Evolutionary conservation across 2,888 invertebrate genomes (phyloP), one percentile per base, ranked within the genome.

Genomic region (Drosophila kokeensis): DNA sequence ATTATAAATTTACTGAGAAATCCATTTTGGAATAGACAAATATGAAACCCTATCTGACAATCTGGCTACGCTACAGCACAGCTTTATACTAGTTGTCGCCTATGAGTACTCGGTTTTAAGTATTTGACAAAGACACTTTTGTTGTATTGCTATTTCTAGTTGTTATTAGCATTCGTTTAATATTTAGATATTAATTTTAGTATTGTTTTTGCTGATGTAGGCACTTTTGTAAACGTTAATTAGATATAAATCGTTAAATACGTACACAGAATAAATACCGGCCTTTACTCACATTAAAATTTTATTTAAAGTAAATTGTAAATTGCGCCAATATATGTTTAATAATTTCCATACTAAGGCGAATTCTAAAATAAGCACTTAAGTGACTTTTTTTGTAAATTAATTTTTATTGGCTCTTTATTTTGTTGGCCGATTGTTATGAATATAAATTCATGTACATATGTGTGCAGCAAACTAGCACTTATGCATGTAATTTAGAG

Each of bases 171-270:
- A 69, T 54, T 53, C 52, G 27, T 63, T 58, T 48, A 72, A 52
- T 70, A 8, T 59, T 50, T 53, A 54, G 67, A 42, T 63, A 61
- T 57, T 48, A 27, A 67, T 36, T 60, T 54, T 66, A 65, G 54
- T 67, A 53, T 73, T 69, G 53, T 76, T 68, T 34, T 67, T 54
- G 62, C 75, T 60, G 65, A 71, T 80, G 54, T 84, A 85, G 89
- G 88, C 90, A 87, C 87, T 87, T 84, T 75, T 64, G 74, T 77
- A 79, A 81, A 75, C 59, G 61, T 57, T 61, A 66, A 49, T 77
- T 52, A 58, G 45, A 65, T 67, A 63, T 62, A 67, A 52, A 55
- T 45, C 55, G 36, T 63, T 60, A 57, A 55, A 79, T 69, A 80
- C 50, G 63, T 68, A 70, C 58, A 75, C 63, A 50, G 32, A 32